Evolutionary conservation across 1,140 invertebrate genomes (phyloP).

Genomic region (Neelides sp.): DNA sequence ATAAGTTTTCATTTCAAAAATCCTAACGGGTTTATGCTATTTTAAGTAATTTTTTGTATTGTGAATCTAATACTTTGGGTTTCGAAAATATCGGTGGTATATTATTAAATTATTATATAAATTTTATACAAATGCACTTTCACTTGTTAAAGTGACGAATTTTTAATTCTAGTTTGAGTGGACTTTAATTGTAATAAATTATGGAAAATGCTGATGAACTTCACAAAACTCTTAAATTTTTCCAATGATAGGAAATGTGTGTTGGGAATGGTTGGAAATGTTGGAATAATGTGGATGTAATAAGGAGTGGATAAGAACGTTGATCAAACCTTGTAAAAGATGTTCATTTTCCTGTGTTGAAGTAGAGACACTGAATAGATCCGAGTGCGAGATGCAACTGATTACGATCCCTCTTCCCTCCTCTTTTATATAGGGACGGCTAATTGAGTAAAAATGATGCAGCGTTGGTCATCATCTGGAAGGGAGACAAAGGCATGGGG

Average conservation of each 20-base stretch:
- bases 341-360: background rate
- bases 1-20: background rate
- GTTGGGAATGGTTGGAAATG: background rate
- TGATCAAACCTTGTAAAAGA: background rate
- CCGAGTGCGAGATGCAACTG: background rate
- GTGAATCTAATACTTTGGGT: too few relatives aligned
- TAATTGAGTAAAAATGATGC: too few relatives aligned
- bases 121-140: too few relatives aligned
- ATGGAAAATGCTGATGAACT: conserved; percentile 1
- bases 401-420: background rate
- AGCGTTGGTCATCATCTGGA: too few relatives aligned
- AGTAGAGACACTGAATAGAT: background rate
- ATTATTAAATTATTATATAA: too few relatives aligned
- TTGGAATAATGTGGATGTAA: background rate
- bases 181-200: too few relatives aligned
- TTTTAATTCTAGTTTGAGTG: too few relatives aligned
- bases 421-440: conserved; percentile 1
- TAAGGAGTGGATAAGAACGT: background rate
- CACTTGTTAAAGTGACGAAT: too few relatives aligned
- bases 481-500: too few relatives aligned
- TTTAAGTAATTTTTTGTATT: too few relatives aligned
- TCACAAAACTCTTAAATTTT: background rate
- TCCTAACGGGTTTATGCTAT: background rate
- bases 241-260: too few relatives aligned
- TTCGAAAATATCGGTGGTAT: too few relatives aligned